Conservation (phyloP, 2,888 invertebrate genomes). For the Empis stercorea region DNA sequence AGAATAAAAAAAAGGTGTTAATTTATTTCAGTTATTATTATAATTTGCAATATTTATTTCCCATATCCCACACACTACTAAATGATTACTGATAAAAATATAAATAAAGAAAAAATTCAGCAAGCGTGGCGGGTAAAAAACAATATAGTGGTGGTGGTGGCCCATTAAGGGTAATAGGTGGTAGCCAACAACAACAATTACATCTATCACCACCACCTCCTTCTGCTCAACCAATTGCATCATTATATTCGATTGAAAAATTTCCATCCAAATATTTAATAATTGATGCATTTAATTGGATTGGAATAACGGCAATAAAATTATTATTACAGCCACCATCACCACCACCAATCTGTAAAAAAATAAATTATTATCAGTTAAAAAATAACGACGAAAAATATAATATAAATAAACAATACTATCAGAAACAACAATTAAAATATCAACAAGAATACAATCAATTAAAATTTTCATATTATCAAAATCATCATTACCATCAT, state of each 20-base stretch:
- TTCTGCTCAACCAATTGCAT: background rate
- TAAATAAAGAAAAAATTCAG: constrained; percentile 32
- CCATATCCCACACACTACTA: constrained; percentile 6
- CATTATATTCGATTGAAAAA: background rate
- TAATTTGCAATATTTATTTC: constrained; percentile 5
- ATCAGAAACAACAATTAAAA: background rate
- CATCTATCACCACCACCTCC: constrained; percentile 4
- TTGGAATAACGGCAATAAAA: no score
- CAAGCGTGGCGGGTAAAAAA: constrained; percentile 42
- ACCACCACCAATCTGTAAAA: background rate
- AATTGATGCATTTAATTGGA: no score
- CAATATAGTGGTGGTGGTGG: constrained; percentile 21
- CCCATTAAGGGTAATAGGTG: constrained; percentile 13
- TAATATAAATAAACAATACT: background rate
- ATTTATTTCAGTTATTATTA: no score
- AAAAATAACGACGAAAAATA: background rate
- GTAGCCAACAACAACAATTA: constrained; percentile 14
- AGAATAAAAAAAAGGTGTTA: no score
- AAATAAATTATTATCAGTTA: background rate
- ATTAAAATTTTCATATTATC: background rate
- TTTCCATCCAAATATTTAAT: background rate
- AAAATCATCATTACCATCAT: background rate
- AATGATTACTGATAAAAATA: constrained; percentile 16
- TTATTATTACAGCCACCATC: background rate
- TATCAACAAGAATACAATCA: background rate